Percentiles rank a stretch among this genome's conserved stretches.
Conservation (phyloP, 37 sponge, comb jelly and placozoan species). For the Bolinopsis microptera region DNA sequence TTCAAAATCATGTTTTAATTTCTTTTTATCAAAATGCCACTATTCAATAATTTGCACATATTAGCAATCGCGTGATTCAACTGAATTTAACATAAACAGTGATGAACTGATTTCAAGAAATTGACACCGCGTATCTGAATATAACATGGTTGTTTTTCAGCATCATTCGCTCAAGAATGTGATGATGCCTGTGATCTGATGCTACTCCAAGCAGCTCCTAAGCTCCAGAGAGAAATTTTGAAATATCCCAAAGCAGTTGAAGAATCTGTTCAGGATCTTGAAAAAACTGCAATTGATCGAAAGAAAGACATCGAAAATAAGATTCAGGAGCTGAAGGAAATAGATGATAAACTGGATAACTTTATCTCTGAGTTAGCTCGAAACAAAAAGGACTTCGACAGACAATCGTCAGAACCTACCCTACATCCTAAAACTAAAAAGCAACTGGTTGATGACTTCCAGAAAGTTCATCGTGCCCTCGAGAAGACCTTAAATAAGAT, state of each 20-base stretch:
- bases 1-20: too few species aligned
- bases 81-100: too few species aligned
- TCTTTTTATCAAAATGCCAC: too few species aligned
- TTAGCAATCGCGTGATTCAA: too few species aligned
- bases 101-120: too few species aligned
- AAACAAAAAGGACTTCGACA: constrained; percentile 48
- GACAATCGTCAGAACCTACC: not conserved
- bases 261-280: not conserved
- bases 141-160: too few species aligned
- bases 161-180: constrained; percentile 8
- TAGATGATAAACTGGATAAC: constrained; percentile 12
- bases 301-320: constrained; percentile 36
- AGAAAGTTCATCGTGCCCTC: not conserved
- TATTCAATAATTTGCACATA: too few species aligned
- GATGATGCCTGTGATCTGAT: constrained; percentile 3
- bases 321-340: not conserved
- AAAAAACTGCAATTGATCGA: not conserved
- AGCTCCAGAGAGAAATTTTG: not conserved
- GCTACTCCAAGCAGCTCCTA: constrained; percentile 40
- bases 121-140: too few species aligned
- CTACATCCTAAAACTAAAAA: not conserved
- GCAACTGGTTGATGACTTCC: constrained; percentile 17
- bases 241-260: constrained; percentile 5
- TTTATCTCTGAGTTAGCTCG: constrained; percentile 39
- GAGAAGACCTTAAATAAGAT: constrained; percentile 48